phyloP scores from a whole-genome alignment of 1,140 invertebrate species.

The Spodoptera frugiperda region DNA sequence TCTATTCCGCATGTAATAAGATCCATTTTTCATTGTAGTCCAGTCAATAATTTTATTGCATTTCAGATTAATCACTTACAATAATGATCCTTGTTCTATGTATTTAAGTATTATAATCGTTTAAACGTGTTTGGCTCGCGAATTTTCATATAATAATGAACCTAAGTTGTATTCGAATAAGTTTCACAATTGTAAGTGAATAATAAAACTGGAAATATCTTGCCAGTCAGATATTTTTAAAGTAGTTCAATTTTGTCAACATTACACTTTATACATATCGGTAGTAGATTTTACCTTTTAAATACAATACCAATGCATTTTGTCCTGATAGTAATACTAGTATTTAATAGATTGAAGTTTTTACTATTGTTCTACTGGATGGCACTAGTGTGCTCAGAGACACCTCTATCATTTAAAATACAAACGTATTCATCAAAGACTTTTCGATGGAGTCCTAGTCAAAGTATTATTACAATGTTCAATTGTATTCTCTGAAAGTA shows the following conservation, averaged over 20 bases:
- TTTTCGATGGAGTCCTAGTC: too few relatives aligned
- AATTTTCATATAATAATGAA: neutral
- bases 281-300: neutral
- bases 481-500: too few relatives aligned
- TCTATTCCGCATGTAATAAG: slow-evolving; percentile 5
- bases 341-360: too few relatives aligned
- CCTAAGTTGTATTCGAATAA: neutral
- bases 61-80: neutral
- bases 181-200: neutral
- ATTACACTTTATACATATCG: slow-evolving; percentile 20
- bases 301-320: neutral
- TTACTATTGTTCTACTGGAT: too few relatives aligned
- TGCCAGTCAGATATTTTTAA: slow-evolving; percentile 27
- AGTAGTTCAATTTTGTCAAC: slow-evolving; percentile 2
- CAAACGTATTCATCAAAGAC: too few relatives aligned
- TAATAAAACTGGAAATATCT: neutral
- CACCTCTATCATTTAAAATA: too few relatives aligned
- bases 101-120: too few relatives aligned
- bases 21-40: slow-evolving; percentile 16
- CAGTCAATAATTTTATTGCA: neutral
- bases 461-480: too few relatives aligned
- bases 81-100: slow-evolving; percentile 1
- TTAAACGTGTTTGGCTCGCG: too few relatives aligned
- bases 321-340: neutral
- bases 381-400: too few relatives aligned